phyloP scores from a whole-genome alignment of 2,797 vertebrate species.

The Oophaga sylvatica region DNA sequence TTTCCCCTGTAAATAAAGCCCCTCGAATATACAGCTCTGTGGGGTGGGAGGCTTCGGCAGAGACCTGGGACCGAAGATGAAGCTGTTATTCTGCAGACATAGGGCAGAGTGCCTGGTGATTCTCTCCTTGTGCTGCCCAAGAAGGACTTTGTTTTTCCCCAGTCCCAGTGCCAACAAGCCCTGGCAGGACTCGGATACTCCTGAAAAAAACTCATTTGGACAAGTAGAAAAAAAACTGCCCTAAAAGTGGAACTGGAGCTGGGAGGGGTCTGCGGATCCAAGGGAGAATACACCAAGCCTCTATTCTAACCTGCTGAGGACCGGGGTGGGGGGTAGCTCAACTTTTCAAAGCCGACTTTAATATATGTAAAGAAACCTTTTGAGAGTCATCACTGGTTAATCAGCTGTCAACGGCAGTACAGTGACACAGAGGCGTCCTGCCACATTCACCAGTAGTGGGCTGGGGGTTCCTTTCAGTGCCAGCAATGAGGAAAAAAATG shows the following conservation, averaged over 20 bases:
- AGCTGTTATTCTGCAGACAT: constrained; percentile 46
- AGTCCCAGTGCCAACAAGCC: not conserved
- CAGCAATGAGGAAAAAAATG: not conserved
- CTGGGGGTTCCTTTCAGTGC: not conserved
- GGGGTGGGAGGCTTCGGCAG: not conserved
- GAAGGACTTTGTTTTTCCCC: constrained; percentile 27
- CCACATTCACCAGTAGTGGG: not conserved
- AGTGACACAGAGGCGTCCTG: not conserved
- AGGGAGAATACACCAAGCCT: constrained; percentile 7
- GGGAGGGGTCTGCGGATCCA: not conserved
- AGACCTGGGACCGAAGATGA: constrained; percentile 24
- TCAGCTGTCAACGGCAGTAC: constrained; percentile 64
- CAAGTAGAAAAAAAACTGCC: not conserved
- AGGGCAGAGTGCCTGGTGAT: constrained; percentile 9
- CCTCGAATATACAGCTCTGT: not conserved
- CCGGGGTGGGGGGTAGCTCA: constrained; percentile 40
- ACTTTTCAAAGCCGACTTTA: constrained; percentile 54
- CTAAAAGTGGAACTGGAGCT: not conserved
- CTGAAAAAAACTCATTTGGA: constrained; percentile 29
- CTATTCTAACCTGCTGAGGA: constrained; percentile 26
- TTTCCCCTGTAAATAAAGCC: too few relatives aligned
- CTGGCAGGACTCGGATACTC: constrained; percentile 17
- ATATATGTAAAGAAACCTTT: constrained; percentile 66
- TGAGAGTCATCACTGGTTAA: constrained; percentile 64
- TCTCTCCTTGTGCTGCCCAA: constrained; percentile 23